Evolutionary conservation across 1,140 invertebrate genomes (phyloP).

Genomic region (Hyles euphorbiae): DNA sequence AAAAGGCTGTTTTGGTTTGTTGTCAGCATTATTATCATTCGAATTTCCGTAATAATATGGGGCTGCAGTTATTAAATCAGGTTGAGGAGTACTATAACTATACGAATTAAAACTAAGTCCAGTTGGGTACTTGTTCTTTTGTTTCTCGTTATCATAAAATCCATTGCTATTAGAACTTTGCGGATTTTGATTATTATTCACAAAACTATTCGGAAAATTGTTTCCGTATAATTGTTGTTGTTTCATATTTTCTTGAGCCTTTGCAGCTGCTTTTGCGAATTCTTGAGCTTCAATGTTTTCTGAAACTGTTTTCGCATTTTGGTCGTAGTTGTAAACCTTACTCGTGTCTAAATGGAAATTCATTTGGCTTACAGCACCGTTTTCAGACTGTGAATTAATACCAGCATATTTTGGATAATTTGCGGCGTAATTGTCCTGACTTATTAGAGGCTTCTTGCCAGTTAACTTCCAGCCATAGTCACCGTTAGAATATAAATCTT

Average conservation of each 20-base stretch:
- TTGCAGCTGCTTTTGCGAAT: conserved; percentile 65
- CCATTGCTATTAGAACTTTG: conserved; percentile 15
- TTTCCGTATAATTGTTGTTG: conserved; percentile 28
- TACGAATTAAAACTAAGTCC: conserved; percentile 31
- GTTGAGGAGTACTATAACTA: conserved; percentile 39
- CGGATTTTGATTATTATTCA: conserved; percentile 19
- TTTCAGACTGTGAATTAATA: conserved; percentile 38
- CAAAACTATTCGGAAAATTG: conserved; percentile 20
- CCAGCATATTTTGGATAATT: conserved; percentile 36
- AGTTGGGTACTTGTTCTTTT: conserved; percentile 41
- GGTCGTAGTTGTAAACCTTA: conserved; percentile 53
- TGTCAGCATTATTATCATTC: conserved; percentile 39
- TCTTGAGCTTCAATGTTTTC: conserved; percentile 56
- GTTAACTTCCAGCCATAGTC: conserved; percentile 70
- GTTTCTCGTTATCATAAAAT: conserved; percentile 36
- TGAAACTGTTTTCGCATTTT: conserved; percentile 45
- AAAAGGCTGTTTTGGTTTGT: conserved; percentile 51
- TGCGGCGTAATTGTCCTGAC: conserved; percentile 38
- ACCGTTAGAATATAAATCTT: conserved; percentile 58
- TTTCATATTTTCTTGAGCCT: conserved; percentile 65
- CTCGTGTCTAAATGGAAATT: conserved; percentile 62
- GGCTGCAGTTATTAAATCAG: conserved; percentile 53
- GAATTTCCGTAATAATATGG: conserved; percentile 47
- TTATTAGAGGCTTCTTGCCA: conserved; percentile 48
- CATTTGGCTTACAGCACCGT: conserved; percentile 52